Evolutionary conservation across 2,797 vertebrate genomes (phyloP).

Genomic region (Philypnodon macrostomus): DNA sequence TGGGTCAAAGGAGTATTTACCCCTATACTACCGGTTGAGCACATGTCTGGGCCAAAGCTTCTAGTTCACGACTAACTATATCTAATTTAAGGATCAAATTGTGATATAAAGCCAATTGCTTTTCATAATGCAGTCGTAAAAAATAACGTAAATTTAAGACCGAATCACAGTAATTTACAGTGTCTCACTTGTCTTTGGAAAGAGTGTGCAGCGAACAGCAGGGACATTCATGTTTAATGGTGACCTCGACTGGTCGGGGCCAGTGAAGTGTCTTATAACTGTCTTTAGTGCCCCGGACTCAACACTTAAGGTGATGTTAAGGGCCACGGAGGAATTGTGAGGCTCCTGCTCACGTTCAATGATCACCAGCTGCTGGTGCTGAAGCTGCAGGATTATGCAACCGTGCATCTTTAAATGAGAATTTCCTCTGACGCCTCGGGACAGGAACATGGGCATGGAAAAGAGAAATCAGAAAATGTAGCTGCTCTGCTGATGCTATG

Average conservation of each 20-base stretch:
- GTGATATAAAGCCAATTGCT: too few relatives aligned
- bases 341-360: slow-evolving; percentile 15
- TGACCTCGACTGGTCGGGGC: not conserved
- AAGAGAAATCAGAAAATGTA: not conserved
- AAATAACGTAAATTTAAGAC: too few relatives aligned
- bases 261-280: slow-evolving; percentile 1
- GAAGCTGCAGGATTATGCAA: slow-evolving; percentile 37
- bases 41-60: too few relatives aligned
- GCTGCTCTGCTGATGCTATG: slow-evolving; percentile 19
- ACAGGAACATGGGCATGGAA: slow-evolving; percentile 7
- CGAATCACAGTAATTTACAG: too few relatives aligned
- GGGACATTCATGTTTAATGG: slow-evolving; percentile 3
- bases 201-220: slow-evolving; percentile 1
- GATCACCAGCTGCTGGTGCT: slow-evolving; percentile 11
- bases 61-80: too few relatives aligned
- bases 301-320: slow-evolving; percentile 12
- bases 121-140: too few relatives aligned
- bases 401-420: slow-evolving; percentile 19
- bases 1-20: too few relatives aligned
- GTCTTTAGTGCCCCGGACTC: slow-evolving; percentile 7
- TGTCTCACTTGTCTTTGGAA: not conserved
- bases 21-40: too few relatives aligned
- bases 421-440: slow-evolving; percentile 11
- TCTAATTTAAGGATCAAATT: too few relatives aligned
- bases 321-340: slow-evolving; percentile 13